Conservation (phyloP, 2,113 vertebrate genomes). For the Protobothrops mucrosquamatus region DNA sequence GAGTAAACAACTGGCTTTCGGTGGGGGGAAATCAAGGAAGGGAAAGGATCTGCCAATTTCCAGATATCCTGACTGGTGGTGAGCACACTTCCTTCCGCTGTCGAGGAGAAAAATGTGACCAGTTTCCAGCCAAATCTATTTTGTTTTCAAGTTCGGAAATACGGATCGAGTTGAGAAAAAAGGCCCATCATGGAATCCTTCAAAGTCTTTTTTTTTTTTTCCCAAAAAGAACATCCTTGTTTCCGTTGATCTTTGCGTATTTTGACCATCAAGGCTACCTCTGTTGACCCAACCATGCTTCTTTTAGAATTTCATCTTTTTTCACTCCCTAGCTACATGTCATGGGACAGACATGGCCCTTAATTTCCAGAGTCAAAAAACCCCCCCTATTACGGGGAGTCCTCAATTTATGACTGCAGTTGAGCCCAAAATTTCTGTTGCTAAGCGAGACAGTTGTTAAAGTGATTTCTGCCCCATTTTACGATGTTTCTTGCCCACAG, state of each 20-base stretch:
- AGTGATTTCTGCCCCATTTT: too few species aligned
- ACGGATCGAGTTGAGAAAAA: slow-evolving; percentile 24
- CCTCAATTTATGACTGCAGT: not conserved
- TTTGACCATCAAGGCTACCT: too few species aligned
- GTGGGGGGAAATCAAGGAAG: slow-evolving; percentile 59
- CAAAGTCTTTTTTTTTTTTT: slow-evolving; percentile 7
- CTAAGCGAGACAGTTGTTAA: not conserved
- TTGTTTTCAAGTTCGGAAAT: slow-evolving; percentile 59
- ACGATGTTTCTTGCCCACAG: too few species aligned
- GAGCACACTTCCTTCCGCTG: slow-evolving; percentile 70
- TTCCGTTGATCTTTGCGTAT: not conserved
- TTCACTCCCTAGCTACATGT: not conserved
- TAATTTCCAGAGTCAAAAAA: not conserved
- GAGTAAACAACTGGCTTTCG: slow-evolving; percentile 67
- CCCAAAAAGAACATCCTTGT: slow-evolving; percentile 39
- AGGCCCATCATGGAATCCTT: slow-evolving; percentile 24
- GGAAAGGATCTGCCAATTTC: slow-evolving; percentile 63
- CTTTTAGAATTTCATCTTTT: not conserved
- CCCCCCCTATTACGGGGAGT: not conserved
- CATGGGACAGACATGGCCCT: not conserved
- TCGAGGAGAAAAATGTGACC: slow-evolving; percentile 69
- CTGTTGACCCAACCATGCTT: not conserved
- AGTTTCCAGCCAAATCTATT: slow-evolving; percentile 59
- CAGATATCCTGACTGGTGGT: slow-evolving; percentile 72
- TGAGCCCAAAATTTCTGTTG: not conserved